phyloP scores from a whole-genome alignment of 2,797 vertebrate genomes.

The Chelon labrosus region DNA sequence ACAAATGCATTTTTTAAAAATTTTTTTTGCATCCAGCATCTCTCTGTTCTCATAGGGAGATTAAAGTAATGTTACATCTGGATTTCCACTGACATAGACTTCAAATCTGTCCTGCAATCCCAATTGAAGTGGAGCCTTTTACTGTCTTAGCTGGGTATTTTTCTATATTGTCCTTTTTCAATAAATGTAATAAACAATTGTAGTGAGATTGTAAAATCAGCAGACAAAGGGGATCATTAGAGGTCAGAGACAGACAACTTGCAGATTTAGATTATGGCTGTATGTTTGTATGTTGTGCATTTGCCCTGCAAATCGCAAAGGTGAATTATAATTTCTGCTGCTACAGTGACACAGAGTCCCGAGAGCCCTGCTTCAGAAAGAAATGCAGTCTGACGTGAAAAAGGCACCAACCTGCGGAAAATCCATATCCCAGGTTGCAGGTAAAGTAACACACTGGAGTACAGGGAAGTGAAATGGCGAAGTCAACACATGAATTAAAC shows the following conservation, averaged over 20 bases:
- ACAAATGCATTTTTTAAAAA: conserved; percentile 49
- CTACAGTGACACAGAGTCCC: conserved; percentile 9
- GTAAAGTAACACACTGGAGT: conserved; percentile 29
- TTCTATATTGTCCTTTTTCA: conserved; percentile 18
- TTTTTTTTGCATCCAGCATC: conserved; percentile 61
- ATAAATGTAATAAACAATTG: conserved; percentile 32
- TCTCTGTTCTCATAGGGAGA: conserved; percentile 71
- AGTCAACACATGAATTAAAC: conserved; percentile 61
- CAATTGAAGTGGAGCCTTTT: conserved; percentile 58
- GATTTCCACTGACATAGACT: conserved; percentile 77
- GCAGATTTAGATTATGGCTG: conserved; percentile 1
- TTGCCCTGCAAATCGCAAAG: conserved; percentile 8
- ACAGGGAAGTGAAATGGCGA: conserved; percentile 17
- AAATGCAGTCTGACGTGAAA: conserved; percentile 37
- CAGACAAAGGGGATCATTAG: conserved; percentile 27
- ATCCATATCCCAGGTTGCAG: conserved; percentile 23
- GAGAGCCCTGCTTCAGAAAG: conserved; percentile 5
- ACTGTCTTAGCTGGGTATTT: conserved; percentile 39
- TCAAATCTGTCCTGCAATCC: conserved; percentile 75
- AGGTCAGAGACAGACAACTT: conserved; percentile 9
- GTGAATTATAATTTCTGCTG: conserved; percentile 26
- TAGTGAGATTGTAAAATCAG: conserved; percentile 12
- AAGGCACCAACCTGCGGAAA: conserved; percentile 22
- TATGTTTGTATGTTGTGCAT: neutral
- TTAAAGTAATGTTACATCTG: conserved; percentile 81